Conservation (phyloP, 2,888 invertebrate genomes). For the Tromatobia lineatoria region DNA sequence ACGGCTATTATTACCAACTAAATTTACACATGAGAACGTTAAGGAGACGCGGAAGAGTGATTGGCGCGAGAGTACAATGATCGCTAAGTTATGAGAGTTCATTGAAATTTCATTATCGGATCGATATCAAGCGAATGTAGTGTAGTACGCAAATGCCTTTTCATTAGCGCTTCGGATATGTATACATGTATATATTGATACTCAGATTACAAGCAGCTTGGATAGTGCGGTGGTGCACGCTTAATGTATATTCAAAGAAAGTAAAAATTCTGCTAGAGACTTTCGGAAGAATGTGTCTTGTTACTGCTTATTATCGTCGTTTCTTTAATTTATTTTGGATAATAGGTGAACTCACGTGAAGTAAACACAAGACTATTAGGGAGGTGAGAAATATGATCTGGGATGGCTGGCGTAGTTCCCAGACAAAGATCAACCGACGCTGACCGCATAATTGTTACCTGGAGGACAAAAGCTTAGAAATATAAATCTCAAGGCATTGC, state of each 20-base stretch:
- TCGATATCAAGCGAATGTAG: conserved; percentile 15
- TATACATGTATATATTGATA: not conserved
- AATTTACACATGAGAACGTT: conserved; percentile 39
- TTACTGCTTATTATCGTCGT: not conserved
- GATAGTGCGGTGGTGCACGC: not conserved
- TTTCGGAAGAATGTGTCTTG: not conserved
- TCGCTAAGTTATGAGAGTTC: conserved; percentile 18
- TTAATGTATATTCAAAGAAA: too few species aligned
- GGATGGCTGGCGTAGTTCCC: conserved; percentile 61
- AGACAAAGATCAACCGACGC: conserved; percentile 4
- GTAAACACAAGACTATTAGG: conserved; percentile 52
- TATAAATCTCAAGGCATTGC: not conserved
- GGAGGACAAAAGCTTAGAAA: not conserved
- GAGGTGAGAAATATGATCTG: conserved; percentile 56
- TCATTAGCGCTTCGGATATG: conserved; percentile 1
- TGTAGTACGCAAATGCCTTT: conserved; percentile 6
- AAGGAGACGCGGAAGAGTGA: not conserved
- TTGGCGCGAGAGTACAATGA: conserved; percentile 39
- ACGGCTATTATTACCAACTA: conserved; percentile 57
- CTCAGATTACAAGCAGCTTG: conserved; percentile 13
- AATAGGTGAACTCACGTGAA: not conserved
- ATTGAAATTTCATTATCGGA: conserved; percentile 8
- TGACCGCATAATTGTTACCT: not conserved
- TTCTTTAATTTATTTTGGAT: not conserved
- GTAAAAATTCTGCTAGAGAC: too few species aligned